Conservation (phyloP, 2,113 vertebrate species). For the Vidua chalybeata region DNA sequence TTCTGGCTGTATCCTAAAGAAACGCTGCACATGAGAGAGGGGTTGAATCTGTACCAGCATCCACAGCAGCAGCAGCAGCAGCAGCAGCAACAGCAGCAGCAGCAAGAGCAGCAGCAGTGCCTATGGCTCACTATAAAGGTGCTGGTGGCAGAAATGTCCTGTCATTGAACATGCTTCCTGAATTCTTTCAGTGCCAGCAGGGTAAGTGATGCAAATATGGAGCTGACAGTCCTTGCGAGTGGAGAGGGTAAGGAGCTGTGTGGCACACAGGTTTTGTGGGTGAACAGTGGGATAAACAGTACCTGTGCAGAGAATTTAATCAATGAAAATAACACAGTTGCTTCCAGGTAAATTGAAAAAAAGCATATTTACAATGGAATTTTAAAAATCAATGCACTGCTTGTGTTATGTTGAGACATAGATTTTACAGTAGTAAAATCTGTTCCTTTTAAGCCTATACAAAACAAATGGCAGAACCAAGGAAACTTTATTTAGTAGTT, state of each 20-base stretch:
- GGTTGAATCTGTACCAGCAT: neutral
- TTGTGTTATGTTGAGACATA: neutral
- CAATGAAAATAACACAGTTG: neutral
- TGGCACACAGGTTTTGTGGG: neutral
- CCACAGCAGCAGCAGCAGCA: neutral
- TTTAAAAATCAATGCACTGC: neutral
- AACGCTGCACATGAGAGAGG: neutral
- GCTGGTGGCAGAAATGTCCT: slow-evolving; percentile 70
- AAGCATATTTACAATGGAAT: neutral
- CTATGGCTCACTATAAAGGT: slow-evolving; percentile 74
- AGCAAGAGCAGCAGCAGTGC: neutral
- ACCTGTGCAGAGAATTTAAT: neutral
- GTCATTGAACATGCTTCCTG: slow-evolving; percentile 78
- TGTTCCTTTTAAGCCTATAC: neutral
- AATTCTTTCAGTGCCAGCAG: slow-evolving; percentile 74
- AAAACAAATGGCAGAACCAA: neutral
- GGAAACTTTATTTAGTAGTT: neutral
- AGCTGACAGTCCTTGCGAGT: neutral
- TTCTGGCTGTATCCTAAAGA: slow-evolving; percentile 5
- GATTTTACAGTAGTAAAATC: neutral
- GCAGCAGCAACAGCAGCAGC: neutral
- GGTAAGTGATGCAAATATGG: slow-evolving; percentile 75
- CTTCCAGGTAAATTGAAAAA: neutral
- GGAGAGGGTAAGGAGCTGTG: fast-evolving
- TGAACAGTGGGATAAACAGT: neutral